These are phyloP conservation scores for Vimba vimba DNA, from an alignment of 2,113 vertebrate species.

Conservation along the genomic window DNA sequence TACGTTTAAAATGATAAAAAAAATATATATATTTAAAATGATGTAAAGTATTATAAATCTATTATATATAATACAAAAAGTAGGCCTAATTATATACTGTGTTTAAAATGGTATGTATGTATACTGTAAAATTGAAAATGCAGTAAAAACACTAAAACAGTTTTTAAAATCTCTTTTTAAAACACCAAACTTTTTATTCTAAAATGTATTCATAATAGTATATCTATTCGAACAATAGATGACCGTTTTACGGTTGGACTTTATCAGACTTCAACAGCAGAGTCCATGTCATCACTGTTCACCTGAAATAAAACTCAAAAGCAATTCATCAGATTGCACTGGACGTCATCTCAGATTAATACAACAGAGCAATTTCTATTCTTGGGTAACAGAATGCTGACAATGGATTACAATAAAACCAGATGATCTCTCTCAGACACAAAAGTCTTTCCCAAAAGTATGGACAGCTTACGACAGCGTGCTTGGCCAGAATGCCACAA, in stretches of 20 bases:
- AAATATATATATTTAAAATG: too few relatives aligned
- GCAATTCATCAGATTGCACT: slow-evolving; percentile 62
- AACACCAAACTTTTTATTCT: too few relatives aligned
- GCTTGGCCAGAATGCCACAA: not conserved
- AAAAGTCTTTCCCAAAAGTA: slow-evolving; percentile 45
- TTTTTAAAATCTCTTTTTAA: too few relatives aligned
- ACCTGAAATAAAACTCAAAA: slow-evolving; percentile 63
- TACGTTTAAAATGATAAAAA: too few relatives aligned
- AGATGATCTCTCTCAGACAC: slow-evolving; percentile 40
- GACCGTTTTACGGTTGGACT: slow-evolving; percentile 2
- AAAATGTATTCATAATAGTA: too few relatives aligned
- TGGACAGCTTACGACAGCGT: not conserved
- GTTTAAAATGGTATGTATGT: too few relatives aligned
- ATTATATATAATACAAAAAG: too few relatives aligned
- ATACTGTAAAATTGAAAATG: too few relatives aligned
- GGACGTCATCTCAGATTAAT: slow-evolving; percentile 63
- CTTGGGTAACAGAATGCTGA: slow-evolving; percentile 59
- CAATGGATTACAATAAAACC: slow-evolving; percentile 51
- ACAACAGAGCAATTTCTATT: slow-evolving; percentile 60
- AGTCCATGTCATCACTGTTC: slow-evolving; percentile 52
- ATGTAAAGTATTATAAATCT: too few relatives aligned
- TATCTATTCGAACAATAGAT: not conserved
- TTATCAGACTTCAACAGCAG: not conserved
- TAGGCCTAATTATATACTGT: too few relatives aligned
- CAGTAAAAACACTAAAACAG: too few relatives aligned